Conservation (phyloP, 2,113 vertebrate species). For the Erythrolamprus reginae region DNA sequence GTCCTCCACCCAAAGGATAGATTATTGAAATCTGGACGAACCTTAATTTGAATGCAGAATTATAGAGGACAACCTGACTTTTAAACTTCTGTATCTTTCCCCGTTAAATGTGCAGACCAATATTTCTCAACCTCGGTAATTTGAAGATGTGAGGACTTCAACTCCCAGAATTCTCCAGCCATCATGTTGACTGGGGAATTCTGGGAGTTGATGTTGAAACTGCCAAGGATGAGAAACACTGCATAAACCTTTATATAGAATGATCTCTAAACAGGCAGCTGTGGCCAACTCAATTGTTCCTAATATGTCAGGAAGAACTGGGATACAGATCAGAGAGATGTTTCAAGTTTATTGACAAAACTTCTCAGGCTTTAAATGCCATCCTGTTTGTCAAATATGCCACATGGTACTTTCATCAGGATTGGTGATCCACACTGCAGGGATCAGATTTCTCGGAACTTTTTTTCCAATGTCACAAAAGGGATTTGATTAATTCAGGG, state of each 20-base stretch:
- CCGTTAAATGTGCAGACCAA: not conserved
- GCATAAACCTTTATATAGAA: not conserved
- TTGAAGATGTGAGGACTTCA: not conserved
- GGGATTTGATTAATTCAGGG: not conserved
- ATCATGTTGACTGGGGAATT: not conserved
- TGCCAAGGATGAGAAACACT: not conserved
- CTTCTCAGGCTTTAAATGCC: not conserved
- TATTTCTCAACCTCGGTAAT: not conserved
- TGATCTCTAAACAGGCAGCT: not conserved
- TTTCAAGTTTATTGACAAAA: not conserved
- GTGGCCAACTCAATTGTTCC: not conserved
- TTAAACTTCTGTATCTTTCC: not conserved
- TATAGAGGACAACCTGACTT: not conserved
- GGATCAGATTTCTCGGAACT: not conserved
- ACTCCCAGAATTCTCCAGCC: not conserved
- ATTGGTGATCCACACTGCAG: not conserved
- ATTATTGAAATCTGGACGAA: too few species aligned
- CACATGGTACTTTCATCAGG: not conserved
- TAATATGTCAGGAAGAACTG: not conserved
- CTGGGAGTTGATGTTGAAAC: not conserved
- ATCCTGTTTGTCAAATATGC: not conserved
- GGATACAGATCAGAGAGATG: not conserved
- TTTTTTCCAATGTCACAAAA: not conserved
- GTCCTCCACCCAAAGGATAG: not conserved
- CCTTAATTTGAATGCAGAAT: not conserved